phyloP scores from a whole-genome alignment of 2,113 vertebrate species.

The Hipposideros armiger region DNA sequence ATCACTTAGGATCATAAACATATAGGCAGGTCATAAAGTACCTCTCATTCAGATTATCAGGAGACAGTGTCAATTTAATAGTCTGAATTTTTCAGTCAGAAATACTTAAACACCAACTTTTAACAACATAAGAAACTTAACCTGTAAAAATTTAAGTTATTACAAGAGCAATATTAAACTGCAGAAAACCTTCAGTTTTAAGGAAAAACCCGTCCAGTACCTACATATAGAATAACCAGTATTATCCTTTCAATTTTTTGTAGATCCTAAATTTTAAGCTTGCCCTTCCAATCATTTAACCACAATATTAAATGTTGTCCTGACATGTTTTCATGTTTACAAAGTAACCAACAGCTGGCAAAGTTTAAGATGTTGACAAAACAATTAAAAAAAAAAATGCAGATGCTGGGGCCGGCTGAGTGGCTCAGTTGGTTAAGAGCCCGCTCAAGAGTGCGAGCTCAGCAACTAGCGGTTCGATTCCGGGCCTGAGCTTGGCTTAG shows the following conservation, averaged over 20 bases:
- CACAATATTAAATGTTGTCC: not conserved
- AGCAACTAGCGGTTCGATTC: no score
- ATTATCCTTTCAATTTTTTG: not conserved
- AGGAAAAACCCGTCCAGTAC: not conserved
- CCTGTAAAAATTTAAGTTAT: constrained; percentile 2
- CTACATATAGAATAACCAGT: not conserved
- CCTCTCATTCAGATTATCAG: not conserved
- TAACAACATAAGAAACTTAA: not conserved
- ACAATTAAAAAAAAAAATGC: no score
- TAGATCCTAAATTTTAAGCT: not conserved
- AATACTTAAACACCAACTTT: constrained; percentile 39
- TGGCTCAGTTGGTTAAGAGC: no score
- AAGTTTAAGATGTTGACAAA: not conserved
- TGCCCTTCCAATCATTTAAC: not conserved
- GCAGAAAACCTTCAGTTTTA: not conserved
- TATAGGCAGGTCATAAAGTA: not conserved
- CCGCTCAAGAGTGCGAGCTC: no score
- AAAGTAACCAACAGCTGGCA: not conserved
- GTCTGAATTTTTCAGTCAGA: not conserved
- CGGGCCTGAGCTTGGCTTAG: no score
- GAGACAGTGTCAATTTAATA: not conserved
- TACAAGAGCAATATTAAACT: not conserved
- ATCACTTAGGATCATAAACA: not conserved
- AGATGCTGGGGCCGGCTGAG: no score
- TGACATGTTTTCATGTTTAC: not conserved